Conservation (phyloP, 92 coral and sea anemone species). For the Umimayanthus kanabou region DNA sequence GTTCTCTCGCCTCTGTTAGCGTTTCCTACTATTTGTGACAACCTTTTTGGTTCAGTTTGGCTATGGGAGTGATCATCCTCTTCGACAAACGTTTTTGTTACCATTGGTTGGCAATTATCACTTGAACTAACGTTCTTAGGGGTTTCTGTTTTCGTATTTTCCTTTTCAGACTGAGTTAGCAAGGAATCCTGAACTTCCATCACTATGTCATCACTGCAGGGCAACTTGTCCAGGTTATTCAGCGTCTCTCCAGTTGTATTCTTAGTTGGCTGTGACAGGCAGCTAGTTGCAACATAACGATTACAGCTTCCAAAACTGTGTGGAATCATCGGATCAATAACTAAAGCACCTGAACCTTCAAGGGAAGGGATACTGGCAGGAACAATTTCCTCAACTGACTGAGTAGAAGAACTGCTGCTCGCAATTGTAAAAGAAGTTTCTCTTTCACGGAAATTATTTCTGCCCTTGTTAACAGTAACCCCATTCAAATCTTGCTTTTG, state of each 20-base stretch:
- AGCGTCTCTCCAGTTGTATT: background rate
- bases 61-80: background rate
- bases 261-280: background rate
- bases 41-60: background rate
- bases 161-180: background rate
- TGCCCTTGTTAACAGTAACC: background rate
- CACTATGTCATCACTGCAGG: background rate
- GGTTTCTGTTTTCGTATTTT: background rate
- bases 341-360: constrained; percentile 21
- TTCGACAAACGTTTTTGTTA: background rate
- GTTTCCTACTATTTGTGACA: background rate
- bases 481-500: background rate
- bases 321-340: constrained; percentile 61
- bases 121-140: background rate
- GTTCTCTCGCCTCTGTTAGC: background rate
- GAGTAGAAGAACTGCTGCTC: constrained; percentile 36
- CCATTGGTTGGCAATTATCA: background rate
- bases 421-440: background rate
- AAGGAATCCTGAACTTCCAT: background rate
- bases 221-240: background rate
- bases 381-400: constrained; percentile 49
- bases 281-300: background rate
- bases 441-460: background rate
- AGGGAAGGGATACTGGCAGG: constrained; percentile 59
- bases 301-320: constrained; percentile 12